Percentiles rank a stretch among this genome's conserved stretches.
These are phyloP conservation scores for Platysteira castanea DNA, from an alignment of 2,113 vertebrate species.

Conservation along the genomic window DNA sequence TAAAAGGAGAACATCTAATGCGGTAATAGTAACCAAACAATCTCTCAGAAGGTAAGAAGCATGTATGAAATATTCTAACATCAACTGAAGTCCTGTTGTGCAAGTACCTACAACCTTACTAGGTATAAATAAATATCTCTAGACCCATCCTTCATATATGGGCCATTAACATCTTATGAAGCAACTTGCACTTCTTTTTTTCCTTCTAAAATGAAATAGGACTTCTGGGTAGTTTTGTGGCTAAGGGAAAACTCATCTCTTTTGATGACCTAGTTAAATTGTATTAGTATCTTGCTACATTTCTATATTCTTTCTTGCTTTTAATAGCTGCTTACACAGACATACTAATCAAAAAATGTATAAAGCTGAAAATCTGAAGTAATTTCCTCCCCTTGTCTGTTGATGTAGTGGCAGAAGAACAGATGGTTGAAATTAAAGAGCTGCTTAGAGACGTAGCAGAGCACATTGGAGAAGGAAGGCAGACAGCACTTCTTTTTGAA, in stretches of 20 bases:
- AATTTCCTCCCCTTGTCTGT: neutral
- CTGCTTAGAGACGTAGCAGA: constrained; percentile 1
- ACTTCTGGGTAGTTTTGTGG: neutral
- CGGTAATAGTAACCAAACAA: neutral
- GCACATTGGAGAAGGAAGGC: neutral
- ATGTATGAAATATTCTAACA: neutral
- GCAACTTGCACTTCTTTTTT: neutral
- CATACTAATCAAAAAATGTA: constrained; percentile 10
- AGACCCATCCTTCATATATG: neutral
- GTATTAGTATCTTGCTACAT: neutral
- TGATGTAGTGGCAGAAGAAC: neutral
- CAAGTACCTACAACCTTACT: neutral
- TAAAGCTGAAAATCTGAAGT: constrained; percentile 12
- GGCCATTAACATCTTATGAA: neutral
- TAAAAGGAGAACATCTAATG: neutral
- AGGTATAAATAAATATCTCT: neutral
- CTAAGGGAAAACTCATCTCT: neutral
- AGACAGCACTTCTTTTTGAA: neutral
- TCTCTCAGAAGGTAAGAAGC: neutral
- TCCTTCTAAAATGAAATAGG: neutral
- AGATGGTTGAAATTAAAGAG: constrained; percentile 34
- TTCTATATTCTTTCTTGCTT: neutral
- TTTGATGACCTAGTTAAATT: neutral
- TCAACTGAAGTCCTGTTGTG: neutral
- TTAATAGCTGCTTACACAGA: constrained; percentile 6